Base-by-base conservation (phyloP, 1,140 invertebrate species). In the Camponotus floridanus region DNA sequence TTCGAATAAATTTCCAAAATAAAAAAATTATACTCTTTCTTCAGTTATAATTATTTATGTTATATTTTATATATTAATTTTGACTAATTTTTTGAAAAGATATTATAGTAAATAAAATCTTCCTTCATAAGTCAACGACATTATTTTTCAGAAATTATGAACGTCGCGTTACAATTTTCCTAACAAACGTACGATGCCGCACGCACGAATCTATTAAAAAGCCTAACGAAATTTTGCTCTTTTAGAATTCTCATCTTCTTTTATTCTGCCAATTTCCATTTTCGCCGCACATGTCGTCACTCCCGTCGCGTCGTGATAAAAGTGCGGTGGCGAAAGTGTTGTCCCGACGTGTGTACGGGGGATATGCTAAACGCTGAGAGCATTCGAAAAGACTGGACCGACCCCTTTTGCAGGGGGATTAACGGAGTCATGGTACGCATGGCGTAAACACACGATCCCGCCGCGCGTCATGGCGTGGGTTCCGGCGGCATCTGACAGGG, bases 391-490 rank as follows among this genome's bases (percentile, higher is more conserved):
- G 81, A 74, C 59, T 13, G 36, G 48, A 61, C 62, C 70, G 76
- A 87, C 86, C 89, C 85, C 71, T 85, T 76, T 90, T 51, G 55
- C 76, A 26, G 83, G 76, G 86, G 91, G 92, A 90, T 92, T 88
- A 89, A 89, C 85, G 73, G 85, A 94, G 93, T 93, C 92, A 92
- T 84, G 76, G 88, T 86, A 86, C 85, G 64, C 79, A 67, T 78
- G 79, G 76, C 86, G 88, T 94, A 93, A 94, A 94, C 93, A 93
- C 87, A 90, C 86, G 68, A 79, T 87, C 62, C 85, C 80, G 80
- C 39, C 45, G 83, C 81, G 85, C 55, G 83, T 81, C 84, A 86
- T 78, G 57, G 74, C 64, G 85, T 68, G 79, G 62, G 85, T 73
- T 64, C 84, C 76, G 80, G 70, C 78, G 59, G 61, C 42, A 36